Base-by-base conservation (phyloP, 2,888 invertebrate genomes). In the Camponotus fellah region DNA sequence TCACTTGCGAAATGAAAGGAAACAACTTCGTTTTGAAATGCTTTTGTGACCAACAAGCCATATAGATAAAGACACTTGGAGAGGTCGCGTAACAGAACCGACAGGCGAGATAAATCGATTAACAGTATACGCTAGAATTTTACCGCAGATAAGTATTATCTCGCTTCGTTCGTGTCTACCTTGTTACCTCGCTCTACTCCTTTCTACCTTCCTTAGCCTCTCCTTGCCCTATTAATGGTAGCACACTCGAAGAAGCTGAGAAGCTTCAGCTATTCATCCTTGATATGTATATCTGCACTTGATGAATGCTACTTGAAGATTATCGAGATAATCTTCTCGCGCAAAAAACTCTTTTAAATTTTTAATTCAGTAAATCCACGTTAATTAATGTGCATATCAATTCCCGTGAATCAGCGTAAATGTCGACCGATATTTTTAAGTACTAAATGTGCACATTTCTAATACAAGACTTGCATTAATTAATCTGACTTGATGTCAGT, bases 101-200 rank as follows among this genome's bases (percentile, higher is more conserved):
- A 37, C 58, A 60, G 37, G 60, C 46, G 9, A 17, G 71, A 79
- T 80, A 80, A 80, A 80, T 80, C 46, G 79, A 80, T 80, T 80
- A 80, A 60, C 10, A 71, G 34, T 46, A 60, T 46, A n/a, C 53
- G 53, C 72, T 60, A 37, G 46, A 80, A 43, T 71, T 71, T 80
- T 26, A 72, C 46, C 21, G 14, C 34, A 12, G 58, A 69, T 69
- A 79, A 79, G 58, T 71, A 43, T n/a, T 53, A 53, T 72, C 72
- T 43, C 34, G 79, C 17, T 12, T 56, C n/a, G 21, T 34, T 3
- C 34, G 12, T 40, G 12, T 68, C 9, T 26, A 66, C 68, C n/a
- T 12, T n/a, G 26, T 53, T 68, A 14, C 12, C 53, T 43, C 65
- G 12, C 10, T 64, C 12, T 12, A 46, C 34, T 72, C n/a, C 32